phyloP scores from a whole-genome alignment of 2,113 vertebrate species.

The Chloropsis cyanopogon region DNA sequence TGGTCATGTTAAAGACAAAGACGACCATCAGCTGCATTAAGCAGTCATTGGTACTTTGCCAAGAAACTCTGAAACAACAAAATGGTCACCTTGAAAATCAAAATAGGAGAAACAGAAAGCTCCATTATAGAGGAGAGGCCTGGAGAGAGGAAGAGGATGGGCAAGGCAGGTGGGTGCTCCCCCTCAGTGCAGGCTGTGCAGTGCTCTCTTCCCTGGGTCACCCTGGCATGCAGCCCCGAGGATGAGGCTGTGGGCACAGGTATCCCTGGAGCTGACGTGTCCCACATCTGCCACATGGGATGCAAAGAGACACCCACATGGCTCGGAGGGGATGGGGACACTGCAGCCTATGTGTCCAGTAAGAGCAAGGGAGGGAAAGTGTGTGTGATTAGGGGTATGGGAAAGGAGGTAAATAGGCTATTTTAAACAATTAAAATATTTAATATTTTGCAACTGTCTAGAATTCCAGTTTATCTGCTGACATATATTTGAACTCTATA shows the following conservation, averaged over 20 bases:
- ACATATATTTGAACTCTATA: background rate
- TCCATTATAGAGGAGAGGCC: too few species aligned
- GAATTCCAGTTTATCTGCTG: background rate
- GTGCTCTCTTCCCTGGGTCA: background rate
- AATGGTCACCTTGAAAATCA: background rate
- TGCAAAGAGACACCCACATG: background rate
- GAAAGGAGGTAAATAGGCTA: background rate
- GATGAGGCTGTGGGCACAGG: fast-evolving
- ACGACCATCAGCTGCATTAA: background rate
- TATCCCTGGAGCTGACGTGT: background rate
- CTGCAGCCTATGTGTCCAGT: fast-evolving
- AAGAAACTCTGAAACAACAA: background rate
- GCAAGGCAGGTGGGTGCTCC: background rate
- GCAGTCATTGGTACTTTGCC: background rate
- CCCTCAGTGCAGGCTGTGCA: background rate
- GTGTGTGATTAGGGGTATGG: fast-evolving
- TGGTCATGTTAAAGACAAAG: background rate
- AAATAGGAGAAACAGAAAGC: background rate
- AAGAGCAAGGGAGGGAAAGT: background rate
- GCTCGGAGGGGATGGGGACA: background rate
- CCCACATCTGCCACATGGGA: background rate
- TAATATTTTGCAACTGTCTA: background rate
- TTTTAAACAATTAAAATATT: background rate
- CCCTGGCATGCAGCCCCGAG: fast-evolving
- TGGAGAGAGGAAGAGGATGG: background rate